Evolutionary conservation across 1,140 invertebrate species (phyloP), one percentile per base, ranked within the genome.

Genomic region (Pogonognathellus flavescens): DNA sequence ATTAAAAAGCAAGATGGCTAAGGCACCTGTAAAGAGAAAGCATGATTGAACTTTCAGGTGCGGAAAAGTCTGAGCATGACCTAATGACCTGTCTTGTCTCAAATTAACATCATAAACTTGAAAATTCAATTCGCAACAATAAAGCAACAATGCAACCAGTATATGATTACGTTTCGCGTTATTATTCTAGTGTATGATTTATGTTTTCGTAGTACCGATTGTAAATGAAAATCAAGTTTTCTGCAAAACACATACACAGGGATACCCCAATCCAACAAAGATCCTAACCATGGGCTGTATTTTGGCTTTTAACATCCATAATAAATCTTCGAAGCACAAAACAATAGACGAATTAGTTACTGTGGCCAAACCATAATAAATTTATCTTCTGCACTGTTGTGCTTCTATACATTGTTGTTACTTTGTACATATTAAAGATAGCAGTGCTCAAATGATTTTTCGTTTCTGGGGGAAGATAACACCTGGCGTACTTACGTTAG

Each of bases 121-220:
- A 66, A 66, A 66, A 66, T 66, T 66, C 62, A 66, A 66, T 66
- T 60, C 22, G 22, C 62, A 25, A 41, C 62, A 66, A 22, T 10
- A 14, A 11, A 25, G 62, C 22, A 25, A 10, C 9, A 66, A 66
- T 66, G 25, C 22, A 25, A 31, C n/a, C n/a, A 25, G 14, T 31
- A 66, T 13, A 25, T 55, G 53, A 41, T 41, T 16, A 55, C 25
- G 62, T 66, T 25, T 14, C 22, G 6, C 13, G 13, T 25, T 66
- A 66, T 14, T 66, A 66, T 14, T 4, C 22, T 25, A 66, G 18
- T 20, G 25, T 25, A 66, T 14, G 14, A 66, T 14, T 20, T 25
- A 66, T 25, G 62, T 66, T 66, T 25, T 66, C 9, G 13, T 14
- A 31, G 13, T 25, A 31, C 22, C 22, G 3, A 66, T 25, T 13